Conservation (phyloP, 2,888 invertebrate genomes). For the Capitulum mitella region DNA sequence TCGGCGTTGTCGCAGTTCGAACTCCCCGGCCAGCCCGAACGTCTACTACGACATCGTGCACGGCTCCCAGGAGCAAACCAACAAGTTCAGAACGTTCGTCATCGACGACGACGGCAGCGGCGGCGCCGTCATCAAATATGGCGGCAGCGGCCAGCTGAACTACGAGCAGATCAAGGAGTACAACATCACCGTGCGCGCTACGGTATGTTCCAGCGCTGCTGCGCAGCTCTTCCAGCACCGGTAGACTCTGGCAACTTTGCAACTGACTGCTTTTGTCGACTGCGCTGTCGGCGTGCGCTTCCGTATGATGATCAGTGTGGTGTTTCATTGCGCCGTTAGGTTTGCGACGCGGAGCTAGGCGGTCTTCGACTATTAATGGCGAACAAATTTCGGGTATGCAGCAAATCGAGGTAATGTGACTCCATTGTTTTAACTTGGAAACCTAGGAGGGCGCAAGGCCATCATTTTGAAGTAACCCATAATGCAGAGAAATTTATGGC, state of each 20-base stretch:
- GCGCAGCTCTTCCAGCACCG: no score
- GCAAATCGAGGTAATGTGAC: not conserved
- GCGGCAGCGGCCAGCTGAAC: slow-evolving; percentile 54
- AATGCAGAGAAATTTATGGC: not conserved
- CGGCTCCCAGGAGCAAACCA: slow-evolving; percentile 57
- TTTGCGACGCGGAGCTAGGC: not conserved
- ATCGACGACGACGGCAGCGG: slow-evolving; percentile 20
- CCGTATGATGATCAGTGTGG: not conserved
- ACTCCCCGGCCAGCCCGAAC: slow-evolving; percentile 50
- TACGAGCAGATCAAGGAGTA: slow-evolving; percentile 66
- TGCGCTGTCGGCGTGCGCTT: not conserved
- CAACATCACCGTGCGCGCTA: slow-evolving; percentile 51
- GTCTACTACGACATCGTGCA: slow-evolving; percentile 74
- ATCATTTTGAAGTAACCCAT: no score
- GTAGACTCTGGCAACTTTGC: not conserved
- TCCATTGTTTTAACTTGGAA: not conserved
- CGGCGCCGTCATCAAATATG: slow-evolving; percentile 21
- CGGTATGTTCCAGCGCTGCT: slow-evolving; percentile 45
- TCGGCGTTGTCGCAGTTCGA: not conserved
- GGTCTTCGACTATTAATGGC: not conserved
- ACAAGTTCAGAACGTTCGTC: slow-evolving; percentile 48
- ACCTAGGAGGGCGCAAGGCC: no score
- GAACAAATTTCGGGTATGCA: not conserved
- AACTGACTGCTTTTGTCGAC: not conserved
- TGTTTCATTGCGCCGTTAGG: not conserved